Evolutionary conservation across 2,888 invertebrate species (phyloP), one percentile per base, ranked within the genome.

Genomic region (Venusia cambrica): DNA sequence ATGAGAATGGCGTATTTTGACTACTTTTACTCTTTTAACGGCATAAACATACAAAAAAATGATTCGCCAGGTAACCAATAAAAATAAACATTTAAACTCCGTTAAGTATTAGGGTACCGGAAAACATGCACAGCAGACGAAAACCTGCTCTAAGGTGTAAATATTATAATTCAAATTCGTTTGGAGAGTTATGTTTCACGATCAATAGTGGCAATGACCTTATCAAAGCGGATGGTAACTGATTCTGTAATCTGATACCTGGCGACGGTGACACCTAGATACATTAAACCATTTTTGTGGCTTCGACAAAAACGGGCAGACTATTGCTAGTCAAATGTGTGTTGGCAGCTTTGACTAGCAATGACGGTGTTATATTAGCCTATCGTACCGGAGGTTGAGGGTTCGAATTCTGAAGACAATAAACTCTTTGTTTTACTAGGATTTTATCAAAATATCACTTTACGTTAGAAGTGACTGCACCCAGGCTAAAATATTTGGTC

Each of bases 201-300:
- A 26, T 26, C 13, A 17, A 33, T 34, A 27, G 39, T 32, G 45
- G 31, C 45, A 45, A 38, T 41, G 40, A 45, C 45, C 45, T 45
- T 35, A 38, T 40, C 35, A 19, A 26, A 26, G 26, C 28, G 24
- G 26, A 37, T 25, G 38, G 32, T 32, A 36, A 32, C 35, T 25
- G 43, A 39, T 44, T 33, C 24, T 25, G 40, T 35, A 38, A 45
- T 31, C 28, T 21, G 37, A 45, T 40, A 38, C 24, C 20, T 6
- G 28, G 26, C 37, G 25, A 26, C 24, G 38, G 36, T 36, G 29
- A 41, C 35, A 29, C 36, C 24, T 28, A 12, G 22, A 24, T 2
- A 35, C 14, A 37, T 36, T 31, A 36, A 19, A 9, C 27, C 18
- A 31, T 39, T 37, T 33, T 26, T 34, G 18, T 15, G 34, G 30